Base-by-base conservation (phyloP, 2,113 vertebrate genomes). In the Anseranas semipalmata region DNA sequence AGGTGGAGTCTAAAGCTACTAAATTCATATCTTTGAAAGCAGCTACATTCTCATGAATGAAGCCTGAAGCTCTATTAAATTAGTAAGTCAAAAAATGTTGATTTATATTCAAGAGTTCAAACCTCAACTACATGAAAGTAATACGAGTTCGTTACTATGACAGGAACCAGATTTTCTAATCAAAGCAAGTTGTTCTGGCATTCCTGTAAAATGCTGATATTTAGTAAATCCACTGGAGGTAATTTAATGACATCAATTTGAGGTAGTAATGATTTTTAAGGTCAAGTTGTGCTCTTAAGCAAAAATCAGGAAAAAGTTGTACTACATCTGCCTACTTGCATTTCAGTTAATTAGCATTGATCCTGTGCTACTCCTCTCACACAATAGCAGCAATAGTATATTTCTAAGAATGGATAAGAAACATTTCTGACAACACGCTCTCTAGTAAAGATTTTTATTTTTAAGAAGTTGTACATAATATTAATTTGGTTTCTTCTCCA, bases 131-230 rank as follows among this genome's bases (percentile, higher is more conserved):
- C 71, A 81, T 91, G 83, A 96, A 97, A 97, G 79, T 71, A 97
- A 95, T 85, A 93, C 62, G 88, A 95, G 86, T 71, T 96, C 95
- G 81, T 95, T 97, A 89, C 96, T 97, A 96, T 24, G 97, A 97
- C 92, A 98, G 95, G 78, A 98, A 97, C 78, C 94, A 98, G 94
- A 93, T 94, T 97, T 96, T 96, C 97, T 97, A 98, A 98, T 97
- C 96, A 98, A 97, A 97, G 91, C 73, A 97, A 98, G 97, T 97
- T 97, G 89, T 96, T 98, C 85, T 93, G 80, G 84, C 97, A 93
- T 93, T 87, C 91, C 79, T 82, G 46, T 90, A 96, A 97, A 97
- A 96, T 46, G 50, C 85, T 95, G 82, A 93, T 97, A 97, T 97
- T 97, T 95, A 95, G 89, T 96, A 98, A 97, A 97, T 73, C 81